Evolutionary conservation across 2,888 invertebrate species (phyloP), one percentile per base, ranked within the genome.

Genomic region (Xanthorhoe designata): DNA sequence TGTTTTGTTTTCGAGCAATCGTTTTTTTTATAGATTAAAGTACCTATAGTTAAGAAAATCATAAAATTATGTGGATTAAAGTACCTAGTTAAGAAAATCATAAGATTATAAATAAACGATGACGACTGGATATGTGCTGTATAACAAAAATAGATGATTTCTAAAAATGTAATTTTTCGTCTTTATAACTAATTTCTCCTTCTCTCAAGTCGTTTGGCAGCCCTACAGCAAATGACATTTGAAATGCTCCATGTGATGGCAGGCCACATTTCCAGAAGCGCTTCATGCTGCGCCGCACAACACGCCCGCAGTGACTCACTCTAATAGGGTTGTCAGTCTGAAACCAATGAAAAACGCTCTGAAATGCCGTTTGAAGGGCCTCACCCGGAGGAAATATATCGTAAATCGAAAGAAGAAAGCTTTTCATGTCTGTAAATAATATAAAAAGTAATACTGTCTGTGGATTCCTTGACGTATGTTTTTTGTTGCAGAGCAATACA

Each of bases 241-340:
- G 65, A 70, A 71, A 69, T 68, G 68, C 24, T 63, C 66, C 68
- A 49, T 65, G 70, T 64, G 66, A 71, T 60, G 61, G 64, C 61
- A 45, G 61, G 57, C 50, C 60, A 65, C 69, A 66, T 72, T 72
- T 73, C 67, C 67, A 69, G 58, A 58, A 61, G 63, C 60, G 69
- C 64, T 66, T 64, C 64, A 66, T 66, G 68, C 67, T 49, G 64
- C 42, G 60, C 42, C 49, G 56, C 56, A 74, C 75, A 74, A 64
- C 74, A 71, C 61, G 64, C 61, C 50, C 66, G 54, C 59, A 42
- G 62, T 67, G 66, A 71, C 60, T 70, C 65, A 60, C 68, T 60
- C 50, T 64, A 59, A 66, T 64, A 64, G 54, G 52, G 57, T 47
- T 69, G 65, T 58, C 64, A 56, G 51, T 59, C 8, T 51, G 55